Base-by-base conservation (phyloP, 2,797 vertebrate species). In the Paguma larvata region DNA sequence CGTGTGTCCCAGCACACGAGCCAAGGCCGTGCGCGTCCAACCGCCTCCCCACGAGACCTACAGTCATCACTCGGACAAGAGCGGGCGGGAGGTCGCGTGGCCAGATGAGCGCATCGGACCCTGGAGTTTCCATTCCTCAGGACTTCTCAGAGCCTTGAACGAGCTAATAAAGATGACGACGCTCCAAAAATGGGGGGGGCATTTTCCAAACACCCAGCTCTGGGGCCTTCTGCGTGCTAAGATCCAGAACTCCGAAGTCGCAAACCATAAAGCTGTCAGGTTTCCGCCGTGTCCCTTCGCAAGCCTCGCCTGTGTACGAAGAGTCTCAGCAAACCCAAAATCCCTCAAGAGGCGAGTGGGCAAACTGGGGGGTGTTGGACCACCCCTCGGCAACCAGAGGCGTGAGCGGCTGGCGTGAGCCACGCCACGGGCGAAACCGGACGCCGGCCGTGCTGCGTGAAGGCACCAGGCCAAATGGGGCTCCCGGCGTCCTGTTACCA, bases 71-170 rank as follows among this genome's bases (percentile, higher is more conserved):
- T 84, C 0, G n/a, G 62, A 63, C 44, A 34, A 27, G 68, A 44
- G 15, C 19, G 19, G 16, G 3, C 19, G 18, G 19, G 80, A 23
- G 23, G 41, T 62, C 15, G 25, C 6, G 27, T 4, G 72, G 11
- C 73, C 27, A 25, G 18, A 80, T 30, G 19, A 19, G 56, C 11
- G 41, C 21, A 8, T 21, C 6, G 30, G 87, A 94, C 53, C 5
- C 8, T 15, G 38, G 27, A 21, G 19, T 65, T 34, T 91, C 63
- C 63, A 53, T 14, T 30, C 19, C 65, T 53, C 27, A 4, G 87
- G 19, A 30, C 62, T 95, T 83, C 62, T 89, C 78, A 41, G 91
- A 83, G 70, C 19, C 44, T 87, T 88, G 78, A 87, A 72, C 41
- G 68, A 87, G 25, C 68, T 88, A 21, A 30, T 21, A 25, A 1